phyloP scores from a whole-genome alignment of 2,113 vertebrate genomes.

The Sus scrofa region DNA sequence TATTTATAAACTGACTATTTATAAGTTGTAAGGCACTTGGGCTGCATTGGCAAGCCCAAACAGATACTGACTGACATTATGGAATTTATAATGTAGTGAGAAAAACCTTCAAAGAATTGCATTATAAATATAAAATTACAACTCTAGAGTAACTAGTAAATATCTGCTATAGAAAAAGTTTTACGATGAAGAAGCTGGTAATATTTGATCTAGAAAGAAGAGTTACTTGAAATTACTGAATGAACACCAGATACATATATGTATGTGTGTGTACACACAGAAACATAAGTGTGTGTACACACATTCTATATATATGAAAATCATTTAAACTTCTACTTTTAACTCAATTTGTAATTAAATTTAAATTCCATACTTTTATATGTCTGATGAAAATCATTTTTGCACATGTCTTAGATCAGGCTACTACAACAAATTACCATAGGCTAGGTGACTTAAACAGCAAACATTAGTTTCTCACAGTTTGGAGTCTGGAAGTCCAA shows the following conservation, averaged over 20 bases:
- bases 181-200: background rate
- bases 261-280: no score
- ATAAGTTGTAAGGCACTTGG: background rate
- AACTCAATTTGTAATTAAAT: background rate
- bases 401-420: background rate
- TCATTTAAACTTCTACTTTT: background rate
- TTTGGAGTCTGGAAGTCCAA: background rate
- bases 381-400: background rate
- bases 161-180: background rate
- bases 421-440: background rate
- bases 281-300: background rate
- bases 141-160: background rate
- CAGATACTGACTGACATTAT: background rate
- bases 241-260: background rate
- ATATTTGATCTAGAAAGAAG: background rate
- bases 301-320: background rate
- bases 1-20: no score
- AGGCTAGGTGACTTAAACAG: background rate
- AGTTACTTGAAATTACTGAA: background rate
- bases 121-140: background rate
- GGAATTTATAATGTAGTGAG: background rate
- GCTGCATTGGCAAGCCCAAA: background rate
- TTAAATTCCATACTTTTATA: background rate
- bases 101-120: background rate
- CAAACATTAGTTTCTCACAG: background rate